Evolutionary conservation across 2,113 vertebrate species (phyloP).

Genomic region (Heptranchias perlo): DNA sequence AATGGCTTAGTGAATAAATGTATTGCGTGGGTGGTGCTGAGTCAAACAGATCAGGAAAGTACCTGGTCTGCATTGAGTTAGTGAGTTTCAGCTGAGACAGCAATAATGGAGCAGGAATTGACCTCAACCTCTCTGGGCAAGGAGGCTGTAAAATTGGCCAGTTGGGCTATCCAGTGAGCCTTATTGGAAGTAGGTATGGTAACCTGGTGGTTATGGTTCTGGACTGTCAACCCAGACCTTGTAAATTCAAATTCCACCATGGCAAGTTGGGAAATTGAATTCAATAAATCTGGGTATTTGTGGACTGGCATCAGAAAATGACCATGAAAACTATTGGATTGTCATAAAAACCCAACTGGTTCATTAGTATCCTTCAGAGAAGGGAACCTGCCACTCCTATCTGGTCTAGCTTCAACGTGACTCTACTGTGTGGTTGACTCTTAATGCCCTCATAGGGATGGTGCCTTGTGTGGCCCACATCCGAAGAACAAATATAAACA

Average conservation of each 20-base stretch:
- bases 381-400: neutral
- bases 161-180: too few relatives aligned
- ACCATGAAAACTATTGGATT: neutral
- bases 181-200: too few relatives aligned
- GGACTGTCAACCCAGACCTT: neutral
- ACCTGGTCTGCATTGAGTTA: too few relatives aligned
- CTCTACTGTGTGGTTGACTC: neutral
- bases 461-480: neutral
- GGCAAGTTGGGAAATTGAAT: neutral
- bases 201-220: neutral
- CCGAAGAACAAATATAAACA: neutral
- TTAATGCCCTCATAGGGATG: neutral
- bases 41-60: too few relatives aligned
- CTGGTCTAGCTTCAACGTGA: neutral
- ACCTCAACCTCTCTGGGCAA: too few relatives aligned
- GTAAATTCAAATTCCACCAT: neutral
- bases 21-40: neutral
- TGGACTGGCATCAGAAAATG: neutral
- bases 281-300: neutral
- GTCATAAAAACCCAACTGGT: neutral
- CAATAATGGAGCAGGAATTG: too few relatives aligned
- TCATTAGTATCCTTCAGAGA: neutral
- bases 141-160: too few relatives aligned
- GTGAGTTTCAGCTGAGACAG: too few relatives aligned
- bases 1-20: neutral